Conservation (phyloP, 2,797 vertebrate species). For the Poecilia gillii region DNA sequence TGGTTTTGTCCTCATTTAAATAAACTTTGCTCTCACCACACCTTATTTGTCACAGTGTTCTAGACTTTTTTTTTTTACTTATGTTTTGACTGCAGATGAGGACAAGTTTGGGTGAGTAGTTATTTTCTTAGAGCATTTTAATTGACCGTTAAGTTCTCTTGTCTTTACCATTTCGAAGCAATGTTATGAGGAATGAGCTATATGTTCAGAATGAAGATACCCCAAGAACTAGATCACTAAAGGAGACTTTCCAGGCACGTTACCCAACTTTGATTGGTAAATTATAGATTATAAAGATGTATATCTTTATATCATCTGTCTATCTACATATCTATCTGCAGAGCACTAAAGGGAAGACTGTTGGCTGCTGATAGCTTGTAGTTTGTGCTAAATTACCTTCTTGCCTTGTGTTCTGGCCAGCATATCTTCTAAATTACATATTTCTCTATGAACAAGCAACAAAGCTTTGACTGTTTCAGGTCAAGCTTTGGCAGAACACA, state of each 20-base stretch:
- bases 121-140: neutral
- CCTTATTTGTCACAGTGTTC: neutral
- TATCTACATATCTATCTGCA: neutral
- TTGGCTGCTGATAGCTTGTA: neutral
- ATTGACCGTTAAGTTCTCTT: neutral
- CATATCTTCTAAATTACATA: neutral
- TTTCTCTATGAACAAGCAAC: neutral
- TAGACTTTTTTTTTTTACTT: neutral
- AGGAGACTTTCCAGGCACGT: neutral
- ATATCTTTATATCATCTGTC: neutral
- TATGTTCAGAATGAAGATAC: neutral
- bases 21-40: neutral
- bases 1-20: neutral
- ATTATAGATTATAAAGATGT: neutral
- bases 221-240: neutral
- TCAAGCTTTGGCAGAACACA: neutral
- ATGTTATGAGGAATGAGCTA: neutral
- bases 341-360: neutral
- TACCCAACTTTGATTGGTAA: neutral
- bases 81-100: neutral
- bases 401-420: neutral
- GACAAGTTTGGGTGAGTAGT: neutral
- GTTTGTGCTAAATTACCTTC: neutral
- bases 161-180: neutral
- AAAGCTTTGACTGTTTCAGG: neutral